Evolutionary conservation across 2,797 vertebrate species (phyloP), one percentile per base, ranked within the genome.

Genomic region (Mormyrus proboscirostris): DNA sequence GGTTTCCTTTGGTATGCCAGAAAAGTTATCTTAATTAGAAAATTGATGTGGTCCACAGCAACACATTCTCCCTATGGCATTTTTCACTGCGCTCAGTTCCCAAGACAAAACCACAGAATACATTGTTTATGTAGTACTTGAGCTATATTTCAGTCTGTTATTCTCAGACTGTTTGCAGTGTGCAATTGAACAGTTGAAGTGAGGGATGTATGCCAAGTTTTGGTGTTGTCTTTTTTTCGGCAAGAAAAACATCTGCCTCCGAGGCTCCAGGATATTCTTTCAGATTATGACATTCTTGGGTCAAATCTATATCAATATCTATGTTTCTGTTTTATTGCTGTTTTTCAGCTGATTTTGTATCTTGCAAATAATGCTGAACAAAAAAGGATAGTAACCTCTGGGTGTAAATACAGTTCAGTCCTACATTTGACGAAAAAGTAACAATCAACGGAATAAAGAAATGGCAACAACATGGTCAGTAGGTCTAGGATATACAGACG

Each of bases 1-100:
- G 51, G 59, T 89, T 90, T 91, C 65, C 76, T 89, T 88, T 92
- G 16, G 33, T 84, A 65, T 33, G n/a, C 59, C 82, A 22, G 16
- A 76, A 89, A 50, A 53, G 19, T 16, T 19, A 47, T 47, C 82
- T 47, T 25, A 83, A 29, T 85, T 59, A 19, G 55, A 88, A 62
- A 25, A 65, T 73, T 9, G 38, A 44, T 76, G 44, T 25, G 16
- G 29, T 88, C 76, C 44, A 49, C 19, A 88, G 57, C 41, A 47
- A 22, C 6, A 4, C 29, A 50, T n/a, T 62, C 53, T 62, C 55
- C 86, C 86, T 22, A 8, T 33, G 16, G 86, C 14, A 19, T 29
- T 50, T 73, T 53, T 57, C 41, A 49, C 51, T 14, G 8, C 29
- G 0, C 51, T 57, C 53, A 4, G 86, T 38, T 44, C 53, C 38